phyloP scores from a whole-genome alignment of 2,797 vertebrate species.

The Anolis apletophallus region DNA sequence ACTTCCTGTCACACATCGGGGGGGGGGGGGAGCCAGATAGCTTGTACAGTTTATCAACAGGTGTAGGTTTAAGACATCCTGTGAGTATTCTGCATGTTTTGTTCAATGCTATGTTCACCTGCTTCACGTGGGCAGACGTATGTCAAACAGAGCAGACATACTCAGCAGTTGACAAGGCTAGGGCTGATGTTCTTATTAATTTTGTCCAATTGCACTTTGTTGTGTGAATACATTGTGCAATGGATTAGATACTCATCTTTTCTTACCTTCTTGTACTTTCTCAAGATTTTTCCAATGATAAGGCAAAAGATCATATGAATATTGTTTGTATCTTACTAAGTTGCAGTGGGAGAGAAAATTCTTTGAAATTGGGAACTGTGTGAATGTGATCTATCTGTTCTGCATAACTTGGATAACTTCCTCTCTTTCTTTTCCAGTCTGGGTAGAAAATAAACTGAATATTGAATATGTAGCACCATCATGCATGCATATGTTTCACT shows the following conservation, averaged over 20 bases:
- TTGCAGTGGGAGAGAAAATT: neutral
- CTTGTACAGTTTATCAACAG: no score
- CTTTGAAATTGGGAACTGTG: neutral
- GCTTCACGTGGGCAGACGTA: no score
- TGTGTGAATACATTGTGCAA: neutral
- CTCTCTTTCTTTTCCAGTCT: neutral
- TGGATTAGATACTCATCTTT: neutral
- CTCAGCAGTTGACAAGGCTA: no score
- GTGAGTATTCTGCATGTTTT: no score
- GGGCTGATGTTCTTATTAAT: no score
- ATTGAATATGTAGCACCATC: neutral
- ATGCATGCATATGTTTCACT: neutral
- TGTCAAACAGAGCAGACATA: no score
- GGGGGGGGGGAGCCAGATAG: no score
- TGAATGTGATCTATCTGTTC: neutral
- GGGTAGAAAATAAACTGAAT: neutral
- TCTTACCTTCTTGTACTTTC: neutral
- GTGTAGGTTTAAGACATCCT: no score
- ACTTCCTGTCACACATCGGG: no score
- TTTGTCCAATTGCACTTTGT: no score
- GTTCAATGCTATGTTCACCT: no score
- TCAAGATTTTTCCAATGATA: neutral
- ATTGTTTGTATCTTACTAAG: neutral
- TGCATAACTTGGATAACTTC: neutral
- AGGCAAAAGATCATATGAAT: neutral